Evolutionary conservation across 2,797 vertebrate genomes (phyloP).

Genomic region (Cuniculus paca): DNA sequence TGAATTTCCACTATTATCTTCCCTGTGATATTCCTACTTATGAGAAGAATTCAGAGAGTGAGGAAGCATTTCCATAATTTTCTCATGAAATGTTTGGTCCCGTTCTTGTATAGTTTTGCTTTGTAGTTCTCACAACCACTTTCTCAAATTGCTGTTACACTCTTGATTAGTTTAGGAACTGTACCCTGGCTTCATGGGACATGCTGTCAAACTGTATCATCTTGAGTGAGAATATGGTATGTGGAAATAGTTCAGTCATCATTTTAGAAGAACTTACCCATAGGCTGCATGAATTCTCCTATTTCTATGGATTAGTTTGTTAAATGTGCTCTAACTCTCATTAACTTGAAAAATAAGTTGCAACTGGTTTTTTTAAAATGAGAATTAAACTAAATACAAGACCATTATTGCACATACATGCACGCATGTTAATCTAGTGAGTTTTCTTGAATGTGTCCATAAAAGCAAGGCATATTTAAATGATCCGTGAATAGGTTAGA

Average conservation of each 20-base stretch:
- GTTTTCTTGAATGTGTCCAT: not conserved
- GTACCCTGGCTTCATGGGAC: not conserved
- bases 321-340: not conserved
- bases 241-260: not conserved
- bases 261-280: not conserved
- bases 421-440: not conserved
- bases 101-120: not conserved
- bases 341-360: not conserved
- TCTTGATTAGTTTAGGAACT: not conserved
- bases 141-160: not conserved
- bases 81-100: not conserved
- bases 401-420: not conserved
- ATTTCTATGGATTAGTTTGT: not conserved
- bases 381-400: not conserved
- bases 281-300: not conserved
- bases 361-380: not conserved
- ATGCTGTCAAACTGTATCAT: not conserved
- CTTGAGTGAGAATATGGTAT: not conserved
- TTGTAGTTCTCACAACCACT: not conserved
- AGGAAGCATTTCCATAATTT: not conserved
- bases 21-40: not conserved
- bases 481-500: not conserved
- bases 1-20: not conserved
- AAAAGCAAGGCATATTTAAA: not conserved
- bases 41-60: not conserved